phyloP scores from a whole-genome alignment of 2,113 vertebrate genomes.

The Prietella phreatophila region DNA sequence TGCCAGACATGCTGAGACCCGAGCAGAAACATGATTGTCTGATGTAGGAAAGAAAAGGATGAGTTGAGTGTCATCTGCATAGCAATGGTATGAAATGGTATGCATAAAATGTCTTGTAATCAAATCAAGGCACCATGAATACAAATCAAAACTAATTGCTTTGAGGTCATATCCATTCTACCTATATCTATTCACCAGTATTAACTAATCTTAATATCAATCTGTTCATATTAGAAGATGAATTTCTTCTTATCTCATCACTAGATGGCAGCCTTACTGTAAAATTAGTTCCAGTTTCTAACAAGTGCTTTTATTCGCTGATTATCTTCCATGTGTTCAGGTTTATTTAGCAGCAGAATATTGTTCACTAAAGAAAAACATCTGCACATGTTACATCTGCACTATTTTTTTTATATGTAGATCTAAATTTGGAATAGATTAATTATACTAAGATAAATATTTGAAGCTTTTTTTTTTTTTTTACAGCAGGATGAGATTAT shows the following conservation, averaged over 20 bases:
- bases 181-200: not conserved
- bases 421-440: not conserved
- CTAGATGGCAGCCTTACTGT: slow-evolving; percentile 27
- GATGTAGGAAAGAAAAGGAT: not conserved
- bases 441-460: not conserved
- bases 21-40: not conserved
- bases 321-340: not conserved
- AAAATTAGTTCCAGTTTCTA: not conserved
- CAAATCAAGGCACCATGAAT: not conserved
- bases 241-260: not conserved
- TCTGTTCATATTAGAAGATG: not conserved
- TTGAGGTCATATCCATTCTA: not conserved
- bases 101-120: not conserved
- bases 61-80: no score
- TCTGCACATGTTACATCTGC: not conserved
- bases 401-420: not conserved
- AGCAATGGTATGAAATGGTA: no score
- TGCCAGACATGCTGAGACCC: not conserved
- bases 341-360: not conserved
- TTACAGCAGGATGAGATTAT: not conserved
- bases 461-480: not conserved
- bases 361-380: not conserved
- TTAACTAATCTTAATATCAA: not conserved
- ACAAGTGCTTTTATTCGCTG: not conserved
- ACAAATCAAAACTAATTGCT: not conserved